phyloP scores from a whole-genome alignment of 2,888 invertebrate genomes.

The Drosophila mimetica region DNA sequence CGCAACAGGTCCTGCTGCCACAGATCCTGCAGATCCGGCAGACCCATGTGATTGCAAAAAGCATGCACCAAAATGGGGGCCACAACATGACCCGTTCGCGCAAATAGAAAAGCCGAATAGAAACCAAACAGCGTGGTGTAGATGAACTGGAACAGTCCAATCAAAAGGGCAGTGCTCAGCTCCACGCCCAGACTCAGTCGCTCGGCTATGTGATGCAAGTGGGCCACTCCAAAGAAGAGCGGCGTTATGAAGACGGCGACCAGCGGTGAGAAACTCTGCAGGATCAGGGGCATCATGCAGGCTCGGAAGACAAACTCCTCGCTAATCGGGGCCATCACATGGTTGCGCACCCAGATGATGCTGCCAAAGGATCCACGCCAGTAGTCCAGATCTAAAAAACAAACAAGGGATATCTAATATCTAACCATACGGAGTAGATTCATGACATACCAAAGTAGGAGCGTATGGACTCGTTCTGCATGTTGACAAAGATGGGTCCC shows the following conservation, averaged over 20 bases:
- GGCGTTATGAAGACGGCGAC: slow-evolving; percentile 93
- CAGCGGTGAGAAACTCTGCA: slow-evolving; percentile 91
- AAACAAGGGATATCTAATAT: too few relatives aligned
- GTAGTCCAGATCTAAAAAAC: slow-evolving; percentile 88
- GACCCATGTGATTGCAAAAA: slow-evolving; percentile 98
- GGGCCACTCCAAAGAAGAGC: slow-evolving; percentile 96
- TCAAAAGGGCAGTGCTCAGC: slow-evolving; percentile 88
- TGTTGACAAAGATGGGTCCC: slow-evolving; percentile 92
- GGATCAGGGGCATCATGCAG: slow-evolving; percentile 95
- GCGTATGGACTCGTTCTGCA: slow-evolving; percentile 88
- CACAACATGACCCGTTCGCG: slow-evolving; percentile 94
- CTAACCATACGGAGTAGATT: too few relatives aligned
- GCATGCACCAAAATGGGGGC: slow-evolving; percentile 95
- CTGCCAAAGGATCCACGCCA: slow-evolving; percentile 90
- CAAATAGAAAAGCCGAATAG: slow-evolving; percentile 96
- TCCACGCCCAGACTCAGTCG: slow-evolving; percentile 89
- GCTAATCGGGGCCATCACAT: slow-evolving; percentile 95
- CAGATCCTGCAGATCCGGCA: slow-evolving; percentile 93
- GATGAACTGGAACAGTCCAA: slow-evolving; percentile 93
- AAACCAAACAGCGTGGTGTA: slow-evolving; percentile 97
- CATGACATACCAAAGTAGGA: slow-evolving; percentile 87
- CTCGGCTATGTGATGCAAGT: slow-evolving; percentile 96
- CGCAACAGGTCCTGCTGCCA: slow-evolving; percentile 86
- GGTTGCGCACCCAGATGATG: slow-evolving; percentile 94
- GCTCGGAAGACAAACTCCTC: slow-evolving; percentile 98